These are phyloP conservation scores for Palloptera scutellata DNA, from an alignment of 2,888 invertebrate genomes.

Conservation along the genomic window DNA sequence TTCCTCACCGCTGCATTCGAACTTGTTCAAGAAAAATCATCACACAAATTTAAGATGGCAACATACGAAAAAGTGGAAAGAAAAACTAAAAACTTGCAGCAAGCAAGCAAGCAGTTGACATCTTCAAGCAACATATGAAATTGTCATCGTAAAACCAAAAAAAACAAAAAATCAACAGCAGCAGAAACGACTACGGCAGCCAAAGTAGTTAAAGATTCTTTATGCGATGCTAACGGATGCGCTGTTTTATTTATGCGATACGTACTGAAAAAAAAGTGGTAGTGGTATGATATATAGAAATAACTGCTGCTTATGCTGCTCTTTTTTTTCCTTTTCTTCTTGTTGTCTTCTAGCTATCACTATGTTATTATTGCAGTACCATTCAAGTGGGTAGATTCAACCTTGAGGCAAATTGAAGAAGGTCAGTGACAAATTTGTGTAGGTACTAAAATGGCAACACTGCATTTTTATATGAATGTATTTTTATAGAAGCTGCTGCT, in stretches of 20 bases:
- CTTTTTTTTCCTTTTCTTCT: background rate
- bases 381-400: slow-evolving; percentile 7
- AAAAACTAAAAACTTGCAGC: background rate
- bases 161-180: background rate
- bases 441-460: background rate
- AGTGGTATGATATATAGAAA: background rate
- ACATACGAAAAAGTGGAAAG: too few species aligned
- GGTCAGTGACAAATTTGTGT: slow-evolving; percentile 25
- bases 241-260: background rate
- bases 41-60: background rate
- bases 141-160: background rate
- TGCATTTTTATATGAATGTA: background rate
- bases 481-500: background rate
- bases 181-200: background rate
- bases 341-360: too few species aligned
- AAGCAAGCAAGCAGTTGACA: slow-evolving; percentile 2
- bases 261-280: background rate
- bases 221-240: slow-evolving; percentile 7
- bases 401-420: slow-evolving; percentile 28
- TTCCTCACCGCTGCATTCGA: background rate
- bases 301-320: background rate
- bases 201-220: background rate
- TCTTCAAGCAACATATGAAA: background rate
- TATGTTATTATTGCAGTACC: too few species aligned
- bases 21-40: slow-evolving; percentile 2